Base-by-base conservation (phyloP, 2,113 vertebrate species). In the Argyrosomus japonicus region DNA sequence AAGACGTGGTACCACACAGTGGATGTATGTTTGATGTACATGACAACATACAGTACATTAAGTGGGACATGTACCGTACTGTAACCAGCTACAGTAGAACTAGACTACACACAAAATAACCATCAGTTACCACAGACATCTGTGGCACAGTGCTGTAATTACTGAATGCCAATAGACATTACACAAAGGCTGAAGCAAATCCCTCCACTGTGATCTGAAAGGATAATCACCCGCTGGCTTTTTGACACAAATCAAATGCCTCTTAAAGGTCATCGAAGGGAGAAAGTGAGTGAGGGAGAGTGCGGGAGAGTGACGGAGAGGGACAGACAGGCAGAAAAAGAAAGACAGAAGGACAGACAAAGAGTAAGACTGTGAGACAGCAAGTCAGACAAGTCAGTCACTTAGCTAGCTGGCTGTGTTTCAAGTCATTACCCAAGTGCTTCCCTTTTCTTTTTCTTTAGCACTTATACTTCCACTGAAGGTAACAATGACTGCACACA, bases 361-460 rank as follows among this genome's bases (percentile, higher is more conserved):
- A 77, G 81, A 85, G 81, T 76, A 54, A 91, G 77, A 40, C 36
- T 2, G 36, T 40, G 32, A 88, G 69, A 73, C 77, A 84, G 23
- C 81, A 21, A 81, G 60, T 77, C 57, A 50, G 32, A 32, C 32
- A 40, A 40, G 54, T 64, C 48, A 67, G 83, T 48, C 57, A 75
- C 56, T 19, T 27, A 85, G 88, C 82, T 81, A 90, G 71, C 84
- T 93, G 94, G 92, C 84, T 25, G 29, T 43, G 75, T 84, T 92
- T 91, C 91, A 94, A 92, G 82, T 93, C 88, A 94, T 94, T 93
- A 88, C 83, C 74, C 84, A 73, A 93, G 87, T 91, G 91, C 91
- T 90, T 90, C 76, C 79, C 51, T 85, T 86, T 84, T 82, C 60
- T 76, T 83, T 80, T 73, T 80, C 54, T 71, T 84, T 58, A 77